Base-by-base conservation (phyloP, 2,888 invertebrate species). In the Epinotia bilunana region DNA sequence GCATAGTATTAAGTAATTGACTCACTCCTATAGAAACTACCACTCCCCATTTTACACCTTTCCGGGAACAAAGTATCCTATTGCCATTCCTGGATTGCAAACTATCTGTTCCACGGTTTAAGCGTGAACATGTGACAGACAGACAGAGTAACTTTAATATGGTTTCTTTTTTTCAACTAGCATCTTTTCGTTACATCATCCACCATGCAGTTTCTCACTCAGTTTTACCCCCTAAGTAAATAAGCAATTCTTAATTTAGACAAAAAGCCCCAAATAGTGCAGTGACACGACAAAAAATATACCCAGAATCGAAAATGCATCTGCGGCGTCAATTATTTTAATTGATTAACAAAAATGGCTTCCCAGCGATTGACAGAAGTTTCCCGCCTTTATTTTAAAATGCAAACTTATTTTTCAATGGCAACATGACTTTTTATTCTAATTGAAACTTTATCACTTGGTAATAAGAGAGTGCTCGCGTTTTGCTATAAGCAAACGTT, bases 311-410 rank as follows among this genome's bases (percentile, higher is more conserved):
- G 74, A 76, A 53, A n/a, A 78, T 80, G 82, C 88, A 87, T 90
- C 91, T 91, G 92, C 90, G 84, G 87, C 90, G 91, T 91, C 93
- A 92, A 92, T 93, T 93, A 91, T 87, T 88, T 88, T 91, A 92
- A 93, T 93, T 91, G 92, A 91, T 89, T 87, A 85, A 91, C 89
- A 89, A 91, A 91, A 92, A 92, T 89, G 90, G 91, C 91, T 92
- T 92, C 93, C 89, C 78, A 67, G 77, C 78, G 91, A 91, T 88
- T 90, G 92, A 91, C 90, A 89, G 83, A 64, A 65, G 83, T 87
- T 91, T 88, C 88, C 90, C 89, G 88, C 87, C 80, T 83, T 84
- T 85, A 84, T 87, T 86, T 80, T 83, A 78, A 79, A 57, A 28
- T 46, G 43, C 61, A 61, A 75, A 55, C 13, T 43, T 46, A 67